phyloP scores from a whole-genome alignment of 2,888 invertebrate genomes.

The Hirtodrosophila alboralis region DNA sequence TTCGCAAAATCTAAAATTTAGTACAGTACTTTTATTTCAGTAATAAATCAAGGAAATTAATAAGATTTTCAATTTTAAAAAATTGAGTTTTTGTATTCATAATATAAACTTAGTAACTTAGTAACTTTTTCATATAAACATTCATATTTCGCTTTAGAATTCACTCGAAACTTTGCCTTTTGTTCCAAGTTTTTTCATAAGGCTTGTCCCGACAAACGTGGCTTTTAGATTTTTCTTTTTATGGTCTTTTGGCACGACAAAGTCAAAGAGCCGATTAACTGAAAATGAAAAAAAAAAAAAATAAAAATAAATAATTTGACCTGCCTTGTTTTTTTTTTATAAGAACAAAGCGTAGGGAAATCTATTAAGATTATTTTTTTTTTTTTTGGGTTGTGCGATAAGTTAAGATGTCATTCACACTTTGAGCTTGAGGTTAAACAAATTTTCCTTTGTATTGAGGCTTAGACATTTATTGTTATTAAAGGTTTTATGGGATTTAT shows the following conservation, averaged over 20 bases:
- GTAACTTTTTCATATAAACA: too few species aligned
- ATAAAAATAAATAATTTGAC: slow-evolving; percentile 2
- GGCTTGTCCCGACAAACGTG: slow-evolving; percentile 16
- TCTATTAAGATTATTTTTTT: slow-evolving; percentile 6
- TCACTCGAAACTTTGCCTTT: slow-evolving; percentile 1
- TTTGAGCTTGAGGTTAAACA: slow-evolving; percentile 2
- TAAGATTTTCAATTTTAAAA: too few species aligned
- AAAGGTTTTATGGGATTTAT: too few species aligned
- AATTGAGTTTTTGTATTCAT: too few species aligned
- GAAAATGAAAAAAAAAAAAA: slow-evolving; percentile 14
- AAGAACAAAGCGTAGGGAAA: background rate
- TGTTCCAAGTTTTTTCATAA: slow-evolving; percentile 12
- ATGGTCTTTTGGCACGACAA: slow-evolving; percentile 33
- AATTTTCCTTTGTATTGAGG: too few species aligned
- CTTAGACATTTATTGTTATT: too few species aligned
- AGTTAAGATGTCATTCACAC: slow-evolving; percentile 11
- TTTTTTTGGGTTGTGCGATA: background rate
- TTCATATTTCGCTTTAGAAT: too few species aligned
- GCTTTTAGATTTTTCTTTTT: slow-evolving; percentile 14
- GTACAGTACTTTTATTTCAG: too few species aligned
- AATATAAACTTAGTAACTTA: too few species aligned
- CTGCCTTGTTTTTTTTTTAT: slow-evolving; percentile 7
- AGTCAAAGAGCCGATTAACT: slow-evolving; percentile 4
- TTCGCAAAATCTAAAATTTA: too few species aligned
- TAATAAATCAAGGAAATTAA: too few species aligned